Evolutionary conservation across 2,888 invertebrate species (phyloP).

Genomic region (Cheilosia variabilis): DNA sequence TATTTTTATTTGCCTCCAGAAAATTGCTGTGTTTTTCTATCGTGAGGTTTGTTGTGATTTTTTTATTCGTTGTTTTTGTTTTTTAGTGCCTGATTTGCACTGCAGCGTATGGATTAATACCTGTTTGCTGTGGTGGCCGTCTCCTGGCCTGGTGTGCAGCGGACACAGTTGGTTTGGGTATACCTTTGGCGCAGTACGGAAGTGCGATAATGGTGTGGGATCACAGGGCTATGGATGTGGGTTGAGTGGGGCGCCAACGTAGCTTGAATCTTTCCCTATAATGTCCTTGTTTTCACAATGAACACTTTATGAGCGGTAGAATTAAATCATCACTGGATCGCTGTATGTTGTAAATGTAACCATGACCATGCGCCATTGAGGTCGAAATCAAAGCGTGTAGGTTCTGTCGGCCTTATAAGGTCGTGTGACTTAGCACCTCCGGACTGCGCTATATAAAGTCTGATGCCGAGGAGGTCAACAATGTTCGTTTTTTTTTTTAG

Average conservation of each 20-base stretch:
- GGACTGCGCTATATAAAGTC: too few relatives aligned
- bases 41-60: slow-evolving; percentile 40
- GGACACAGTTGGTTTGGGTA: slow-evolving; percentile 6
- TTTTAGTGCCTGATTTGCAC: slow-evolving; percentile 49
- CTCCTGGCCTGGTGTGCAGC: slow-evolving; percentile 28
- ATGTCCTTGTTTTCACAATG: too few relatives aligned
- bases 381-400: too few relatives aligned
- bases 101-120: slow-evolving; percentile 36
- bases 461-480: too few relatives aligned
- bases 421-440: too few relatives aligned
- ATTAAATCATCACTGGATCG: too few relatives aligned
- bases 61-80: background rate
- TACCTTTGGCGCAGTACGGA: slow-evolving; percentile 52
- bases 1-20: slow-evolving; percentile 7
- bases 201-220: slow-evolving; percentile 54
- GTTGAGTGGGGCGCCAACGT: slow-evolving; percentile 32
- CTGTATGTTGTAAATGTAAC: too few relatives aligned
- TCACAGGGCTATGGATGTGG: slow-evolving; percentile 21
- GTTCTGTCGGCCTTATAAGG: too few relatives aligned
- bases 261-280: too few relatives aligned
- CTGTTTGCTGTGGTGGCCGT: slow-evolving; percentile 2
- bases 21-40: slow-evolving; percentile 30
- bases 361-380: too few relatives aligned
- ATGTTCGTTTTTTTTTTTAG: too few relatives aligned
- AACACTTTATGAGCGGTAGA: too few relatives aligned